Evolutionary conservation across 1,140 invertebrate genomes (phyloP).

Genomic region (Pentalonia nigronervosa): DNA sequence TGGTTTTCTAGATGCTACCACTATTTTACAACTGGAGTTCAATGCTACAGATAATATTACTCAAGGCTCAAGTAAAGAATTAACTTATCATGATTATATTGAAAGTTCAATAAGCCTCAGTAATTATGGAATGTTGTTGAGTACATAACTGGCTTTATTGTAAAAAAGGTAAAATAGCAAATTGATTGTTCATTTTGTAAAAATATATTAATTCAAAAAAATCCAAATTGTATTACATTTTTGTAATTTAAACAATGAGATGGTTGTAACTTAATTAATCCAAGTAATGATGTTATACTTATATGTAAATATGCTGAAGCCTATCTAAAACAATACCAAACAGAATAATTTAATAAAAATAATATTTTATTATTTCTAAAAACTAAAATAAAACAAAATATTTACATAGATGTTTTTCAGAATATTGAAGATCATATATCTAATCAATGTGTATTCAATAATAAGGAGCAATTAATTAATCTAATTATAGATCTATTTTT

Average conservation of each 20-base stretch:
- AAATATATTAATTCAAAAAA: neutral
- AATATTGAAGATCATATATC: neutral
- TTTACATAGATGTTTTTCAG: too few relatives aligned
- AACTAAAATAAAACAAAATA: too few relatives aligned
- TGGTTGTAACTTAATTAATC: neutral
- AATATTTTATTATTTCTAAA: too few relatives aligned
- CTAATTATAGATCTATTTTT: neutral
- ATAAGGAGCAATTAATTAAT: constrained; percentile 9
- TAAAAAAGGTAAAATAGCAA: neutral
- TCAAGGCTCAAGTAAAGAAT: neutral
- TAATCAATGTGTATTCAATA: constrained; percentile 6
- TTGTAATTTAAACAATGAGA: neutral
- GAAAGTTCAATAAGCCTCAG: neutral
- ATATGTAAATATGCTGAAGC: constrained; percentile 10
- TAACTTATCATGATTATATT: constrained; percentile 17
- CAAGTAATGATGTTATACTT: neutral
- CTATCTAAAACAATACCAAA: neutral
- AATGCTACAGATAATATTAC: neutral
- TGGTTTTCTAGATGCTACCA: constrained; percentile 6
- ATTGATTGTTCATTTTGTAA: constrained; percentile 5
- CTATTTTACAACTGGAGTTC: neutral
- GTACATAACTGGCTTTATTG: neutral
- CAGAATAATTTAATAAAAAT: neutral
- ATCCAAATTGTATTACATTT: neutral
- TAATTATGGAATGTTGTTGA: neutral